Conservation (phyloP, 2,113 vertebrate species). For the Rhea americana region DNA sequence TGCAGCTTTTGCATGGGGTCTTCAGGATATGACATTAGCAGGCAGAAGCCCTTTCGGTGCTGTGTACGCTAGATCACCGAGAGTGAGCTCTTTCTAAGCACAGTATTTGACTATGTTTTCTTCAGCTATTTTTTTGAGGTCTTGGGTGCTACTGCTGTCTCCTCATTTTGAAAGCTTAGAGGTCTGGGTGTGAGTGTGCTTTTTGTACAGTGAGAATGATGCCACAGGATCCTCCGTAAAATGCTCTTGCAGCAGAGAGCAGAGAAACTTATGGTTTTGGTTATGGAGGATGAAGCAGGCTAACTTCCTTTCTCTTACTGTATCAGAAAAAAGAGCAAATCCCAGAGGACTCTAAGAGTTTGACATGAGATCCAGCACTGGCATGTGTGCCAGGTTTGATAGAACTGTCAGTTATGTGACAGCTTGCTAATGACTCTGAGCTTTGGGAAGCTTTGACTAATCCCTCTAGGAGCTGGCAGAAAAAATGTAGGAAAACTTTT, state of each 20-base stretch:
- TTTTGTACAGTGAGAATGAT: background rate
- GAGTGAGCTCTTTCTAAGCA: background rate
- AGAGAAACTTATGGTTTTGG: background rate
- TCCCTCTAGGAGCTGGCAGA: slow-evolving; percentile 49
- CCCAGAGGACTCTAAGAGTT: slow-evolving; percentile 7
- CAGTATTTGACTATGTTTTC: background rate
- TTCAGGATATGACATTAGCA: background rate
- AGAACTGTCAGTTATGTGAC: slow-evolving; percentile 43
- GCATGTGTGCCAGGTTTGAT: slow-evolving; percentile 5
- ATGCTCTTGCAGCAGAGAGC: background rate
- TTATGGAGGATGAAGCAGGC: background rate
- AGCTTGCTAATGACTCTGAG: slow-evolving; percentile 58
- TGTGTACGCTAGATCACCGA: background rate
- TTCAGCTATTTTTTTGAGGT: background rate
- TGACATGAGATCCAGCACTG: background rate
- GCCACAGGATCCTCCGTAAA: background rate
- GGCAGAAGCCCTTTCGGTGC: background rate
- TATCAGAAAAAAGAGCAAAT: background rate
- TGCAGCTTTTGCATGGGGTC: background rate
- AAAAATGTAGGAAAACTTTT: background rate
- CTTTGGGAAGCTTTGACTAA: slow-evolving; percentile 53
- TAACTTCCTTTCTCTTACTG: background rate
- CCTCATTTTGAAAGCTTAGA: background rate
- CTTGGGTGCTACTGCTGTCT: background rate
- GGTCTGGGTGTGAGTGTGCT: background rate